Evolutionary conservation across 2,888 invertebrate species (phyloP).

Genomic region (Invenusta paracnida): DNA sequence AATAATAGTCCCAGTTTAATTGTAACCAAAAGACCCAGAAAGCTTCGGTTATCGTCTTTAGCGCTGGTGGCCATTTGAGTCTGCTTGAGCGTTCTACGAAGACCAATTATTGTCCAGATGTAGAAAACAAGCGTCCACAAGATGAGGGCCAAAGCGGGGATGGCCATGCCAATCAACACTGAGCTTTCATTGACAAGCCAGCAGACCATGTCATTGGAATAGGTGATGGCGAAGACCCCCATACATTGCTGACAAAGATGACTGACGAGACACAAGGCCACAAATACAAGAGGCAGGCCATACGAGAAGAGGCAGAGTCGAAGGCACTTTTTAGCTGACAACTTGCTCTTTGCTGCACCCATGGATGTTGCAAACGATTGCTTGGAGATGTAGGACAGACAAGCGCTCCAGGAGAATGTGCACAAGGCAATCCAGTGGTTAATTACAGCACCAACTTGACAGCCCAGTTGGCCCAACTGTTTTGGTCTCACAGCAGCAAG

Average conservation of each 20-base stretch:
- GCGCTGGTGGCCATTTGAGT: neutral
- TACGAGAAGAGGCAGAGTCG: neutral
- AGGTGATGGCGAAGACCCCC: neutral
- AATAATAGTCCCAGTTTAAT: neutral
- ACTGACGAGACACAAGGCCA: neutral
- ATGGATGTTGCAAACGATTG: neutral
- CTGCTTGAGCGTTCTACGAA: neutral
- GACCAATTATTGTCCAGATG: neutral
- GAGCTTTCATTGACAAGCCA: neutral
- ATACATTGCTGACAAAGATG: neutral
- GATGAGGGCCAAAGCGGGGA: neutral
- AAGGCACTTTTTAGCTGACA: neutral
- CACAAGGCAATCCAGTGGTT: neutral
- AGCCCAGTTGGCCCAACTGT: neutral
- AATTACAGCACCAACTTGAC: neutral
- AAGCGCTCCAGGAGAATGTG: slow-evolving; percentile 5
- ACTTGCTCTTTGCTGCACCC: neutral
- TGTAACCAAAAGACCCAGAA: neutral
- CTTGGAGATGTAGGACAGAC: neutral
- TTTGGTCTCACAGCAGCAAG: neutral
- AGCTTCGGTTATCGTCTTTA: neutral
- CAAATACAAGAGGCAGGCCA: neutral
- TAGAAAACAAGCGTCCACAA: neutral
- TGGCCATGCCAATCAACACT: neutral
- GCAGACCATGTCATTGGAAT: neutral